These are phyloP conservation scores for Elachura formosa DNA, from an alignment of 2,113 vertebrate species.

Conservation along the genomic window DNA sequence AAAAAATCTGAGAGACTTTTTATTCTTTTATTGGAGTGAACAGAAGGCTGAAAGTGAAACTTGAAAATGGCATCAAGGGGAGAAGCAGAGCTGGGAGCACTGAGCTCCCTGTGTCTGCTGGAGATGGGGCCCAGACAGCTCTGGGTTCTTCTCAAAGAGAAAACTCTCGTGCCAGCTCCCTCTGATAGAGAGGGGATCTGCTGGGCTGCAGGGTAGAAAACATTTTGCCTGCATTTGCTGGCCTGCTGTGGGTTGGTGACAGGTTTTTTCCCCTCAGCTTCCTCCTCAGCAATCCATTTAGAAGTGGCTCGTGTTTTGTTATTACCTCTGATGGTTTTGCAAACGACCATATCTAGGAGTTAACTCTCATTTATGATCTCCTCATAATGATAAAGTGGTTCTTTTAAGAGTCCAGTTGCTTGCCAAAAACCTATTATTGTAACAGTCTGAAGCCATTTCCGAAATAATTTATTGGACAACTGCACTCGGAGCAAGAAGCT, in stretches of 20 bases:
- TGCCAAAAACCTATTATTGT: constrained; percentile 38
- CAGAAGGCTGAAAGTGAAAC: background rate
- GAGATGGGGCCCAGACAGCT: background rate
- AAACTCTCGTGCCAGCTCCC: background rate
- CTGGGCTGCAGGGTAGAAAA: background rate
- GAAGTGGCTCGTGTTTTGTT: background rate
- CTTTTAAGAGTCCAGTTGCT: constrained; percentile 47
- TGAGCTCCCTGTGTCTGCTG: background rate
- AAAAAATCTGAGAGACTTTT: background rate
- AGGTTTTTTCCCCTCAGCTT: background rate
- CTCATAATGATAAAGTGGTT: constrained; percentile 38
- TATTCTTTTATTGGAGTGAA: background rate
- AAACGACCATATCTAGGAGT: background rate
- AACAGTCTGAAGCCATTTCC: constrained; percentile 24
- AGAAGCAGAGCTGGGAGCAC: background rate
- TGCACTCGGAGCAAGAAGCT: constrained; percentile 8
- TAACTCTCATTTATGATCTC: constrained; percentile 47
- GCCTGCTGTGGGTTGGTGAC: background rate
- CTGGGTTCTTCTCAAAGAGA: background rate
- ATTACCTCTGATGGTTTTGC: constrained; percentile 27
- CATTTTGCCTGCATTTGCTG: background rate
- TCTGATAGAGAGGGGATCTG: background rate
- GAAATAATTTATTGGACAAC: constrained; percentile 24
- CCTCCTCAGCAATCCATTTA: constrained; percentile 22
- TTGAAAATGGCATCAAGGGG: background rate